Evolutionary conservation across 2,888 invertebrate genomes (phyloP).

Genomic region (Phengaris arion): DNA sequence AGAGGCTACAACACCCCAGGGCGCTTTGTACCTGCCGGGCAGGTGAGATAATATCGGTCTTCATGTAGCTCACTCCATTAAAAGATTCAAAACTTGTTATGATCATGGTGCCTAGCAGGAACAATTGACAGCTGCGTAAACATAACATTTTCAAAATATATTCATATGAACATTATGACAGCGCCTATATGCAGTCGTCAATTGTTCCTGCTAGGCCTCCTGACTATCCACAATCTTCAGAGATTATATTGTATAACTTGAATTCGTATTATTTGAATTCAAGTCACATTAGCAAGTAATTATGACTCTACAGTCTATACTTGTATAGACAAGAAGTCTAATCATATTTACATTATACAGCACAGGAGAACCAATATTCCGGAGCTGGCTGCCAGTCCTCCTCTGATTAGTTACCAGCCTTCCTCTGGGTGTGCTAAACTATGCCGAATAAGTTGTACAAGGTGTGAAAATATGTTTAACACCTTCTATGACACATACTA

Average conservation of each 20-base stretch:
- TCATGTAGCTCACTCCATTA: no score
- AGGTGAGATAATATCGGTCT: constrained; percentile 46
- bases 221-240: not conserved
- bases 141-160: no score
- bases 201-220: no score
- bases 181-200: no score
- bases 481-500: constrained; percentile 43
- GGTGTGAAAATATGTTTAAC: constrained; percentile 43
- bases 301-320: not conserved
- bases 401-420: constrained; percentile 53
- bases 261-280: not conserved
- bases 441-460: constrained; percentile 49
- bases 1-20: constrained; percentile 55
- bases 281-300: not conserved
- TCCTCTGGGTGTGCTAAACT: constrained; percentile 57
- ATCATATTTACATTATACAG: constrained; percentile 45
- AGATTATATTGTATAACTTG: not conserved
- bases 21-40: constrained; percentile 53
- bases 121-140: no score
- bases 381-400: constrained; percentile 51
- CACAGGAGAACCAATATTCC: constrained; percentile 52
- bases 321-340: not conserved
- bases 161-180: no score
- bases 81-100: no score
- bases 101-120: no score